Percentiles rank a stretch among this genome's conserved stretches.
Conservation (phyloP, 2,797 vertebrate species). For the Hybognathus amarus region DNA sequence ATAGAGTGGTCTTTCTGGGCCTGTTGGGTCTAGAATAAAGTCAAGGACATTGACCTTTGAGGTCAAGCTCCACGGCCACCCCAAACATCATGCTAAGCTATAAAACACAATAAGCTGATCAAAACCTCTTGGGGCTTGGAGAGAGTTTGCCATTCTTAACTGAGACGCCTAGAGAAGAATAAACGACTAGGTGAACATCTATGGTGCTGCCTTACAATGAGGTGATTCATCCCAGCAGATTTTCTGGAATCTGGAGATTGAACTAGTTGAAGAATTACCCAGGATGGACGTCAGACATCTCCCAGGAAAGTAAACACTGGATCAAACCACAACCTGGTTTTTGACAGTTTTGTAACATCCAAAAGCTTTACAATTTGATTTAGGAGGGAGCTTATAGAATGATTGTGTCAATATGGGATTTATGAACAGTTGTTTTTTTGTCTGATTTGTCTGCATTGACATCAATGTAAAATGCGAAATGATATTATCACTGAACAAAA, state of each 20-base stretch:
- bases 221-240: conserved; percentile 39
- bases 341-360: conserved; percentile 33
- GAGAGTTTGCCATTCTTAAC: conserved; percentile 54
- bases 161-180: conserved; percentile 49
- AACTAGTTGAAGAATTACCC: conserved; percentile 44
- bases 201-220: conserved; percentile 41
- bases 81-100: conserved; percentile 58
- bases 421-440: not conserved
- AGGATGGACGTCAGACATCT: not conserved
- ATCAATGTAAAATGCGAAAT: no score
- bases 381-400: conserved; percentile 14
- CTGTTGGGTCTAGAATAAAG: conserved; percentile 25
- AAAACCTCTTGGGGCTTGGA: conserved; percentile 54
- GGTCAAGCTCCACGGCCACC: conserved; percentile 65
- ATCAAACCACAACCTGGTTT: conserved; percentile 52
- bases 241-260: conserved; percentile 16
- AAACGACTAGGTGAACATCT: conserved; percentile 54
- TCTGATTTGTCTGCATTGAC: not conserved
- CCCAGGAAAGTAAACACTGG: conserved; percentile 33
- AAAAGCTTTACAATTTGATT: conserved; percentile 40
- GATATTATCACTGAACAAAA: no score
- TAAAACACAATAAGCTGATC: conserved; percentile 62
- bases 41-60: conserved; percentile 65
- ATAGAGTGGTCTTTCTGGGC: conserved; percentile 54
- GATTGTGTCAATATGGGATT: conserved; percentile 4